These are phyloP conservation scores for Tetrax tetrax DNA, from an alignment of 2,113 vertebrate species.

Conservation along the genomic window DNA sequence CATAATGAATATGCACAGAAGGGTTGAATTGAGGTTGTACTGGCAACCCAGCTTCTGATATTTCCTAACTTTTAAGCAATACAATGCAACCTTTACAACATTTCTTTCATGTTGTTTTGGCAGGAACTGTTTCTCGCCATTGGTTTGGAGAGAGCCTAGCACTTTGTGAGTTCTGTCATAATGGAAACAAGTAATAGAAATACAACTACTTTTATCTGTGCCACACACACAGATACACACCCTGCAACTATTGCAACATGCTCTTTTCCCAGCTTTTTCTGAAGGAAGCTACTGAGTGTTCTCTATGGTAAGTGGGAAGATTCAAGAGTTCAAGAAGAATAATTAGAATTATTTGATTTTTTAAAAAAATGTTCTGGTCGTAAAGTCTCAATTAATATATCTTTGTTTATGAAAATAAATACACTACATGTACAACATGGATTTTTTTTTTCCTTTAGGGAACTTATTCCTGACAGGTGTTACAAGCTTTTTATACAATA, in stretches of 20 bases:
- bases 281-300: neutral
- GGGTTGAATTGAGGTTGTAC: conserved; percentile 33
- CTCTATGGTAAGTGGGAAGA: neutral
- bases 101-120: conserved; percentile 28
- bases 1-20: neutral
- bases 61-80: conserved; percentile 36
- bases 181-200: conserved; percentile 37
- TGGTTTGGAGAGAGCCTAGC: neutral
- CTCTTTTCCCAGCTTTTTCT: conserved; percentile 15
- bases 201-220: neutral
- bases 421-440: neutral
- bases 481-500: neutral
- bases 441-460: neutral
- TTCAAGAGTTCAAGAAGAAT: neutral
- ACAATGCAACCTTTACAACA: conserved; percentile 25
- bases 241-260: neutral
- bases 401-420: neutral
- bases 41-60: neutral
- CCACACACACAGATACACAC: neutral
- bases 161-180: neutral
- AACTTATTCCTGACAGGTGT: neutral
- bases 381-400: neutral
- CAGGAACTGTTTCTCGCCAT: neutral
- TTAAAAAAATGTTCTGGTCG: neutral
- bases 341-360: neutral